These are phyloP conservation scores for Stenodera caucasica DNA, from an alignment of 2,888 invertebrate genomes.

Conservation along the genomic window DNA sequence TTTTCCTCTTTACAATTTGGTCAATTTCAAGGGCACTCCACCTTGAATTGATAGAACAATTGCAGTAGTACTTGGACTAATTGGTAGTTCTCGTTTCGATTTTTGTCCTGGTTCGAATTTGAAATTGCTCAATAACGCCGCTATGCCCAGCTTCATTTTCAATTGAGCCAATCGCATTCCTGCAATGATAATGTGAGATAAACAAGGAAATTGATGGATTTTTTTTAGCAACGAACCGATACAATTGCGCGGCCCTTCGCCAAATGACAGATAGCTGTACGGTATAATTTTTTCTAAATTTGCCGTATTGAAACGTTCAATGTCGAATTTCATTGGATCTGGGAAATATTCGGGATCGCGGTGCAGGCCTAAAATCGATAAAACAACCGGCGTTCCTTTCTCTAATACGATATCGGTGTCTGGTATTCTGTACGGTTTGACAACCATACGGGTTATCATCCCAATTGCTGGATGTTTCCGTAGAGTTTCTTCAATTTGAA, in stretches of 20 bases:
- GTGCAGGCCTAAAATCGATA: constrained; percentile 42
- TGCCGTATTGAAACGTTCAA: constrained; percentile 41
- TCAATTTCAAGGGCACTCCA: neutral
- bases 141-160: neutral
- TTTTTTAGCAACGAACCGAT: constrained; percentile 36
- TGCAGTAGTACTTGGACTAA: neutral
- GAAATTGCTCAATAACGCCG: neutral
- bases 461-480: constrained; percentile 36
- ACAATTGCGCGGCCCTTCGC: constrained; percentile 42
- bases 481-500: constrained; percentile 35
- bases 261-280: constrained; percentile 42
- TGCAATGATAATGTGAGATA: neutral
- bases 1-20: no score
- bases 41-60: neutral
- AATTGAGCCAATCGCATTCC: neutral
- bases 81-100: constrained; percentile 20
- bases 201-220: neutral
- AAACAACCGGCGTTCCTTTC: constrained; percentile 36
- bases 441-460: constrained; percentile 24
- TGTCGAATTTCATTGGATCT: constrained; percentile 40
- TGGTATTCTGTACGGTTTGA: constrained; percentile 45
- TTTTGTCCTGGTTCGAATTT: constrained; percentile 13
- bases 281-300: constrained; percentile 32
- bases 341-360: constrained; percentile 43
- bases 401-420: constrained; percentile 52